phyloP scores from a whole-genome alignment of 2,888 invertebrate species.

The Petrolisthes cinctipes region DNA sequence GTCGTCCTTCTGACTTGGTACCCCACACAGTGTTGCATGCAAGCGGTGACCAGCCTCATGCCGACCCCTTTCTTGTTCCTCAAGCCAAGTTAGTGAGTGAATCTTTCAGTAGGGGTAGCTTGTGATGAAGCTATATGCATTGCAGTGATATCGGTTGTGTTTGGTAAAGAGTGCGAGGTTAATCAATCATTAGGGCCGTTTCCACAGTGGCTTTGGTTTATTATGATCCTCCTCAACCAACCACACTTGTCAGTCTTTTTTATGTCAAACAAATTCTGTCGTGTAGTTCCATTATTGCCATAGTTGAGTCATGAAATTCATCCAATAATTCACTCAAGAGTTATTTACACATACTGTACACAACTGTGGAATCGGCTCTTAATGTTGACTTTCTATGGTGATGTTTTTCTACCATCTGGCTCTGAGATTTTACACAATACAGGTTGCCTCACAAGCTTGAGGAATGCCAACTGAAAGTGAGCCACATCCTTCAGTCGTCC shows the following conservation, averaged over 20 bases:
- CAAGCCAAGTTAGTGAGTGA: conserved; percentile 62
- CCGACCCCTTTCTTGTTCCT: conserved; percentile 66
- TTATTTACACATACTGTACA: no score
- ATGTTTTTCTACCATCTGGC: background rate
- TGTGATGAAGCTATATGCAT: background rate
- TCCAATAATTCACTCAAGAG: no score
- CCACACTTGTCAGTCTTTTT: no score
- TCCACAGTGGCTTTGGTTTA: no score
- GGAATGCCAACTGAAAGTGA: conserved; percentile 85
- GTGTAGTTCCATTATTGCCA: no score
- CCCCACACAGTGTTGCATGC: conserved; percentile 89
- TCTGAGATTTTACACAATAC: background rate
- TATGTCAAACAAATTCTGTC: no score
- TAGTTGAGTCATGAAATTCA: no score
- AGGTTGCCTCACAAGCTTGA: conserved; percentile 81
- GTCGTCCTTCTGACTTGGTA: conserved; percentile 88
- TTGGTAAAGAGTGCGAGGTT: background rate
- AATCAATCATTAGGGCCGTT: no score
- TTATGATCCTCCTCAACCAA: no score
- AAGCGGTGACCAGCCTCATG: conserved; percentile 49
- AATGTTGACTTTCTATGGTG: background rate
- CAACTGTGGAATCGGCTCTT: no score
- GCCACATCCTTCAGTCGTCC: conserved; percentile 87
- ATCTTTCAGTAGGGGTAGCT: background rate
- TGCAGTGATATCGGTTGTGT: background rate